A percentile compares a stretch with the other conserved stretches of the same genome.
phyloP scores from a whole-genome alignment of 2,113 vertebrate genomes.

The Noturus placidus region DNA sequence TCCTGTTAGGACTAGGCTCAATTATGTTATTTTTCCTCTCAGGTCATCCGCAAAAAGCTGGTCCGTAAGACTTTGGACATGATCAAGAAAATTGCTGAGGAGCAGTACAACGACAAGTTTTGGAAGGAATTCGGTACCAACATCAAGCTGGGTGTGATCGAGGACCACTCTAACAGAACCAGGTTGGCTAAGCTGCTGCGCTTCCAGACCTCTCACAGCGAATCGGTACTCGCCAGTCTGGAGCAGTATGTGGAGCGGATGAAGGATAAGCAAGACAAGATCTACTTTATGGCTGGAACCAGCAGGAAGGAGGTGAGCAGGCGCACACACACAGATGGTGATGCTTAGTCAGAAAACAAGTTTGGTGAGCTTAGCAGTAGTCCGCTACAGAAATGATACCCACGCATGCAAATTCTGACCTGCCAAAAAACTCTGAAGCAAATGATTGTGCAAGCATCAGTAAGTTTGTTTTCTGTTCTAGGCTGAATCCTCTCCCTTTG shows the following conservation, averaged over 20 bases:
- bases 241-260: conserved; percentile 98
- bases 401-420: background rate
- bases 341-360: too few species aligned
- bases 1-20: background rate
- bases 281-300: conserved; percentile 97
- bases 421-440: too few species aligned
- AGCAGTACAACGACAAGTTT: conserved; percentile 94
- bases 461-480: conserved; percentile 49
- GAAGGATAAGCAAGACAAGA: conserved; percentile 99
- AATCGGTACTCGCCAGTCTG: conserved; percentile 80
- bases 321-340: background rate
- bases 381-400: background rate
- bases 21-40: background rate
- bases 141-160: conserved; percentile 96
- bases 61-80: conserved; percentile 98
- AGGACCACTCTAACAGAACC: conserved; percentile 97
- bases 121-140: conserved; percentile 99
- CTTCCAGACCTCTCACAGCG: conserved; percentile 92
- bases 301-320: conserved; percentile 90
- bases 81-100: conserved; percentile 99
- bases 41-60: conserved; percentile 98
- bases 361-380: too few species aligned
- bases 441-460: background rate
- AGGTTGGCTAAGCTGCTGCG: conserved; percentile 94
- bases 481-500: conserved; percentile 96